Evolutionary conservation across 2,888 invertebrate genomes (phyloP), one percentile per base, ranked within the genome.

Genomic region (Pristionchus arcanus): DNA sequence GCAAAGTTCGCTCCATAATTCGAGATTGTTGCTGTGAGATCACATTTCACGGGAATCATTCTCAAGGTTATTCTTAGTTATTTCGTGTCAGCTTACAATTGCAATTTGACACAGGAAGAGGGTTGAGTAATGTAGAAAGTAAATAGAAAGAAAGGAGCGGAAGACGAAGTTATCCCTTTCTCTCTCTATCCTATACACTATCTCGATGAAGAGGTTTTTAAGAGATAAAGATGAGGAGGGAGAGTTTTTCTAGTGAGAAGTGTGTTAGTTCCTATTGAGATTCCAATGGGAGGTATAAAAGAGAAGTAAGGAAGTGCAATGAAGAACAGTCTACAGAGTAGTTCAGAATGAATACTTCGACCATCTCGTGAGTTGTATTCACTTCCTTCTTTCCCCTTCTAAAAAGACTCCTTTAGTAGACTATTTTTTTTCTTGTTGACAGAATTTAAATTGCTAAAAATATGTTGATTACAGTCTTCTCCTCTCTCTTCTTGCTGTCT

Each of bases 21-120:
- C 42, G 42, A 25, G 59, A 59, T 16, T 25, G 59, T 59, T 19
- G 15, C 19, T 68, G 31, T 68, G 31, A 31, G 68, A 68, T 68
- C 68, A 31, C 13, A 28, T 28, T 68, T 68, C 63, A 63, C 63
- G 25, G 13, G 68, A 15, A 68, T 68, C 31, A 19, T 31, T 31
- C 49, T 53, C 42, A 81, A 42, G 81, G 81, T 53, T 81, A 81
- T 81, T 81, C 81, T 81, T 81, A 53, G 81, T 81, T 81, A 42
- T 42, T 74, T 77, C 81, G 25, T 53, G n/a, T 21, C 21, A 25
- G 42, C 49, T 53, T 53, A 49, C 53, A 53, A 53, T n/a, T 53
- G 49, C 42, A 53, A 53, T 81, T 49, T 81, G 81, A 81, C 81
- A 81, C 81, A 81, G 81, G 81, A 81, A 81, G 49, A 11, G 53